Base-by-base conservation (phyloP, 2,888 invertebrate species). In the Tetramorium bicarinatum region DNA sequence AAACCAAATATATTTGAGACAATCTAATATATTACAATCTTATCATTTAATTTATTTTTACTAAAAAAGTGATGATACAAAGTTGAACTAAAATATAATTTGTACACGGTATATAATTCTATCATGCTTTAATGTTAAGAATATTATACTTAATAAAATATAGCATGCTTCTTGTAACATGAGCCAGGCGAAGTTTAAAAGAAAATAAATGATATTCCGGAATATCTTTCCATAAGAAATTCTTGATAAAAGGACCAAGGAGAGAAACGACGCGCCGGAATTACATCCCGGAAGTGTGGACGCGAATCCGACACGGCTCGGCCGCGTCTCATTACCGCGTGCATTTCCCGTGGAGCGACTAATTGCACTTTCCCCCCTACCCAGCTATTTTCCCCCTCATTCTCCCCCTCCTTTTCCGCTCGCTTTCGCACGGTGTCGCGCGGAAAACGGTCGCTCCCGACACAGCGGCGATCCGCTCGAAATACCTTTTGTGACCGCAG, bases 321-420 rank as follows among this genome's bases (percentile, higher is more conserved):
- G 88, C 87, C 87, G 88, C 85, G 88, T 87, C 89, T 91, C 90
- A 88, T 91, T 91, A 91, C 90, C 88, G 86, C 87, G 87, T 88
- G 91, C 91, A 88, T 91, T 91, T 91, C 91, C 91, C 91, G 89
- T 90, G 90, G 83, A 88, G 84, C 87, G 90, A 92, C 92, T 93
- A 93, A 93, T 93, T 93, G 92, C 91, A 61, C 79, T 85, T 80
- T 1, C 47, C 47, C 15, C 4, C 7, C 54, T 74, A 47, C 75
- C 7, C 56, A 47, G 41, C 34, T n/a, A 38, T 54, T 59, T 56
- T 47, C 56, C 72, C 66, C 54, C 52, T 66, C n/a, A 61, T 72
- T 85, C 85, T 71, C 83, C 72, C 59, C 47, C 47, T 44, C 81
- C 61, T 81, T 81, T 81, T 64, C 81, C 72, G 62, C 44, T 81